A percentile compares a stretch with the other conserved stretches of the same genome.
phyloP scores from a whole-genome alignment of 2,888 invertebrate species.

The Ophraella communa region DNA sequence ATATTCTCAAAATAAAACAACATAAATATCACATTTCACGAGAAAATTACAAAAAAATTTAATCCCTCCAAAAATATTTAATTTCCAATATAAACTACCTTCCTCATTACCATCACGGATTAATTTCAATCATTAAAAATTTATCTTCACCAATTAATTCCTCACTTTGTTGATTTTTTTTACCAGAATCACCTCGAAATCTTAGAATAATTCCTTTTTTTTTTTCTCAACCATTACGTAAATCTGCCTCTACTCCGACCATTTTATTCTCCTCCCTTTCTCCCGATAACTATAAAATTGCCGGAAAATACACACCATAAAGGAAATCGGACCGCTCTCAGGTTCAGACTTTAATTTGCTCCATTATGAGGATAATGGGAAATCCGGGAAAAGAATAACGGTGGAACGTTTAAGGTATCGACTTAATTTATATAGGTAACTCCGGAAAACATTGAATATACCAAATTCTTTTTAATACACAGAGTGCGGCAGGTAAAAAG shows the following conservation, averaged over 20 bases:
- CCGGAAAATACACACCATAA: constrained; percentile 16
- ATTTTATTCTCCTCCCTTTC: not conserved
- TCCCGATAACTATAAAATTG: constrained; percentile 20
- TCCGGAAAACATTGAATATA: no score
- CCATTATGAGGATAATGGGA: constrained; percentile 20
- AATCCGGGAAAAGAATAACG: constrained; percentile 10
- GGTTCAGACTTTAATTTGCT: constrained; percentile 16
- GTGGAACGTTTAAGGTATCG: not conserved
- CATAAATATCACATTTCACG: no score
- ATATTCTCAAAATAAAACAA: no score
- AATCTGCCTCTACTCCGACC: constrained; percentile 8
- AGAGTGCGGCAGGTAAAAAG: no score
- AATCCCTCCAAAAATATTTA: no score
- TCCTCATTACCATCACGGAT: not conserved
- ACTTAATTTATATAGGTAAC: not conserved
- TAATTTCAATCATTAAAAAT: not conserved
- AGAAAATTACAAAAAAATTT: no score
- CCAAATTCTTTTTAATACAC: no score
- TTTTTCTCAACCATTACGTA: not conserved
- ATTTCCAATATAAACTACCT: no score
- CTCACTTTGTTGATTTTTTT: not conserved
- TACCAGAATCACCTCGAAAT: not conserved
- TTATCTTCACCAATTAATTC: constrained; percentile 1
- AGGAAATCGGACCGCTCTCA: constrained; percentile 20
- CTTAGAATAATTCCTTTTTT: not conserved